Evolutionary conservation across 2,113 vertebrate genomes (phyloP).

Genomic region (Callorhinus ursinus): DNA sequence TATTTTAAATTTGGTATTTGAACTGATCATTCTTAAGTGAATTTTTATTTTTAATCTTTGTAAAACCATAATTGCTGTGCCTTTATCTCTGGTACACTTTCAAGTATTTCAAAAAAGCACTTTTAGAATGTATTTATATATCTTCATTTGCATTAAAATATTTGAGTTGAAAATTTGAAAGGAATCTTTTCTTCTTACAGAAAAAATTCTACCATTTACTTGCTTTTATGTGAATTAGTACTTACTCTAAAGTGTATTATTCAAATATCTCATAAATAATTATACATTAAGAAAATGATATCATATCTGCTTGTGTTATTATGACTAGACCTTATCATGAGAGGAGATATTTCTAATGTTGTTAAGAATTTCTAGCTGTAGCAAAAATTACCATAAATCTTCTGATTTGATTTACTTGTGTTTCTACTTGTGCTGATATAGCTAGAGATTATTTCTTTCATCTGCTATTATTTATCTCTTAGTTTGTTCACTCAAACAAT

Average conservation of each 20-base stretch:
- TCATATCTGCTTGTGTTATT: background rate
- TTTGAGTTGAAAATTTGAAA: background rate
- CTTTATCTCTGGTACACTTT: background rate
- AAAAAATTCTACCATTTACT: background rate
- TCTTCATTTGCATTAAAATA: background rate
- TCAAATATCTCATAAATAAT: background rate
- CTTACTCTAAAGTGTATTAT: background rate
- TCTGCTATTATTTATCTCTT: background rate
- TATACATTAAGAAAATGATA: background rate
- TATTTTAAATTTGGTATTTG: background rate
- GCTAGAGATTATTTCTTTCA: background rate
- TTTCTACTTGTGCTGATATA: background rate
- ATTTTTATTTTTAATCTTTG: background rate
- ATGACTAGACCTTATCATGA: background rate
- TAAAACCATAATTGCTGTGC: background rate
- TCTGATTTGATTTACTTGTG: background rate
- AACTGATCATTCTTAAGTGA: background rate
- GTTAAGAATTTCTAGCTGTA: background rate
- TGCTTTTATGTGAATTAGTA: background rate
- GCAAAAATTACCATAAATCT: background rate
- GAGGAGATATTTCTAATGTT: background rate
- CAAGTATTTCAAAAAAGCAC: background rate
- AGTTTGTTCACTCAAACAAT: background rate
- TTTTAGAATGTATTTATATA: background rate
- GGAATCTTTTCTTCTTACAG: background rate